Evolutionary conservation across 2,113 vertebrate genomes (phyloP).

Genomic region (Lepidothrix coronata): DNA sequence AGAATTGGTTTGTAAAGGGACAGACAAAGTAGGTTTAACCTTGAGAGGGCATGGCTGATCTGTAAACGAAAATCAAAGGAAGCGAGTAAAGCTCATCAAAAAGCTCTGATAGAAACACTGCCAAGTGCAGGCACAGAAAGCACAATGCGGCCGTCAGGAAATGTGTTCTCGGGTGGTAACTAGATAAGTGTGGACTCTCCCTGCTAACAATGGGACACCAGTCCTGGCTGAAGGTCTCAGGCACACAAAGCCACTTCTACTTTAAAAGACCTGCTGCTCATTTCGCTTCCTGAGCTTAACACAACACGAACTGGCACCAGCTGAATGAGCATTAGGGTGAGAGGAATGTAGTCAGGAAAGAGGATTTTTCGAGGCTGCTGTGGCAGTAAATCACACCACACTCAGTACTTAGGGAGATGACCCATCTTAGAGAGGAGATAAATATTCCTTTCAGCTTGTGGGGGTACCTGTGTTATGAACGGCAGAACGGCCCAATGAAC

Average conservation of each 20-base stretch:
- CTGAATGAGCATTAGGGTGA: background rate
- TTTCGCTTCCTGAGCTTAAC: background rate
- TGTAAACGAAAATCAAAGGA: constrained; percentile 18
- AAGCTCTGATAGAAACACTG: background rate
- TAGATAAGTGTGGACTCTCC: background rate
- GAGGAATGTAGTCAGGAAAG: background rate
- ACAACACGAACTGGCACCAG: background rate
- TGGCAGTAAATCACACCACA: background rate
- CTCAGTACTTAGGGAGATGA: background rate
- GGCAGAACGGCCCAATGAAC: accelerated
- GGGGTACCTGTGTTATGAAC: accelerated
- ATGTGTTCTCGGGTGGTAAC: background rate
- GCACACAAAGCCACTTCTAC: background rate
- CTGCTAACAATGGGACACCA: background rate
- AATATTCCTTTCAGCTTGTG: background rate
- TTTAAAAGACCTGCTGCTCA: background rate
- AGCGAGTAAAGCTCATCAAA: background rate
- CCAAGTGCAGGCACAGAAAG: background rate
- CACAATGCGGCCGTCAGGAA: background rate
- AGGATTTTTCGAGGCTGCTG: background rate
- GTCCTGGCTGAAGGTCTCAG: background rate
- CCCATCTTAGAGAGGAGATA: background rate
- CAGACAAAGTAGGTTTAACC: constrained; percentile 14
- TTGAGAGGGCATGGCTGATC: background rate
- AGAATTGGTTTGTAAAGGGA: background rate